phyloP scores from a whole-genome alignment of 2,797 vertebrate species.

The Acipenser ruthenus region DNA sequence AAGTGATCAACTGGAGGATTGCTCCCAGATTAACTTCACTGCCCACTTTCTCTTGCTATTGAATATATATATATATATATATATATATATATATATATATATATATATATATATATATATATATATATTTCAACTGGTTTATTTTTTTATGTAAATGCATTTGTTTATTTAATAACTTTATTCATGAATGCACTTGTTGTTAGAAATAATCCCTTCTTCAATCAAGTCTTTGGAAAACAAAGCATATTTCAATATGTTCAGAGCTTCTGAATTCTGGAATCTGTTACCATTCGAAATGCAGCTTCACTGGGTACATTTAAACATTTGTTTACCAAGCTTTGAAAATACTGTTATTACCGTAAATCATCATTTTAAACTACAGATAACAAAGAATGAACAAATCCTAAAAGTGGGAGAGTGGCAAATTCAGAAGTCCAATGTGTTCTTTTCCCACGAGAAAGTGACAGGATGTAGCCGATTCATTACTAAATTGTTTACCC shows the following conservation, averaged over 20 bases:
- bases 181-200: too few species aligned
- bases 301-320: background rate
- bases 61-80: background rate
- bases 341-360: constrained; percentile 13
- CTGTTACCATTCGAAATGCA: background rate
- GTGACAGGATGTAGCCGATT: constrained; percentile 9
- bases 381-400: background rate
- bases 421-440: constrained; percentile 8
- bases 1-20: too few species aligned
- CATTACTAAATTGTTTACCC: constrained; percentile 25
- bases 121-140: too few species aligned
- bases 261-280: background rate
- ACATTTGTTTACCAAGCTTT: constrained; percentile 6
- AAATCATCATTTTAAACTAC: constrained; percentile 13
- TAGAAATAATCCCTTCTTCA: background rate
- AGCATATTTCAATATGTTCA: too few species aligned
- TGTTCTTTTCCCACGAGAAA: constrained; percentile 23
- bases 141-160: too few species aligned
- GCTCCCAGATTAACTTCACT: too few species aligned
- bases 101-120: too few species aligned
- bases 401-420: background rate
- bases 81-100: too few species aligned
- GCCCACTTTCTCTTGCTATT: too few species aligned
- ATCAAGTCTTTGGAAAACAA: background rate
- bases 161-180: too few species aligned